These are phyloP conservation scores for Catagonus wagneri DNA, from an alignment of 2,113 vertebrate species.

Conservation along the genomic window DNA sequence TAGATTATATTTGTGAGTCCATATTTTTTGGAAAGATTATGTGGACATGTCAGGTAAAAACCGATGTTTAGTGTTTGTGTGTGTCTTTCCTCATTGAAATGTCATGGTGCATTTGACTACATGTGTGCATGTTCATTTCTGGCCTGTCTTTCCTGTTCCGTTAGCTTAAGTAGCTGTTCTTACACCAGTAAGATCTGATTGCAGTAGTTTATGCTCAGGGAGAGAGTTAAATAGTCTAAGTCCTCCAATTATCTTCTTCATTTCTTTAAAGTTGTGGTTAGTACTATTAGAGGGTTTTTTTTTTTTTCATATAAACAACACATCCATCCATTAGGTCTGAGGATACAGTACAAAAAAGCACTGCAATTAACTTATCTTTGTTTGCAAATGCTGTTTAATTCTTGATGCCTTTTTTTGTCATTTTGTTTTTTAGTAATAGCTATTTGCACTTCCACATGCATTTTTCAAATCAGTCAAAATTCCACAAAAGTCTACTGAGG, in stretches of 20 bases:
- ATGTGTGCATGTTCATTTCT: background rate
- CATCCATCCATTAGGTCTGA: slow-evolving; percentile 93
- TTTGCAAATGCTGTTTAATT: slow-evolving; percentile 93
- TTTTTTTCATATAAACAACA: slow-evolving; percentile 94
- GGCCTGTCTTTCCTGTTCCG: background rate
- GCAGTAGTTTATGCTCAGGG: background rate
- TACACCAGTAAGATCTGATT: background rate
- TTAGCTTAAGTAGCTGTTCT: background rate
- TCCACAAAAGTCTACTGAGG: background rate
- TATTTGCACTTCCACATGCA: background rate
- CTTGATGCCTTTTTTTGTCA: slow-evolving; percentile 83
- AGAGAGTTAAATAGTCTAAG: background rate
- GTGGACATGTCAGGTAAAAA: background rate
- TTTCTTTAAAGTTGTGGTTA: background rate
- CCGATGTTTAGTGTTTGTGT: background rate
- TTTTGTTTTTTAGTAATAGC: slow-evolving; percentile 86
- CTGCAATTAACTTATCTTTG: slow-evolving; percentile 87
- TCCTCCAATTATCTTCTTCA: background rate
- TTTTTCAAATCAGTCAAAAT: background rate
- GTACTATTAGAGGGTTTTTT: slow-evolving; percentile 80
- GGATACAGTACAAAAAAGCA: slow-evolving; percentile 94
- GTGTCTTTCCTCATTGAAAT: background rate
- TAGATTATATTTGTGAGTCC: too few relatives aligned
- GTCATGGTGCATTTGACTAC: background rate
- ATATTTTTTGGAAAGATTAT: background rate